These are phyloP conservation scores for Benthosema pterotum DNA, from an alignment of 2,797 vertebrate species.

Conservation along the genomic window DNA sequence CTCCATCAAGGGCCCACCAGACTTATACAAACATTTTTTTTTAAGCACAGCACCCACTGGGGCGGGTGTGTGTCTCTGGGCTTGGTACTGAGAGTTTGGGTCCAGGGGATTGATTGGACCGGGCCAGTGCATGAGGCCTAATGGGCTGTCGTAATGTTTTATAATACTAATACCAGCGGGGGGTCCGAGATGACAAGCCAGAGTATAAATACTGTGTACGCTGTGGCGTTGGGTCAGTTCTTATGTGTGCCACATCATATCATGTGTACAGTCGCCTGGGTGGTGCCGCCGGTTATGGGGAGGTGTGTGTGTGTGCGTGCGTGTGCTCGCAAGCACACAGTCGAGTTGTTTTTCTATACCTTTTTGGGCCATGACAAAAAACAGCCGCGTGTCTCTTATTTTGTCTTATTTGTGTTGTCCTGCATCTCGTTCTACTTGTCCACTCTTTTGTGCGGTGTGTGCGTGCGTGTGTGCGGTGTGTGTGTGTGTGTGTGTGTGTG, in stretches of 20 bases:
- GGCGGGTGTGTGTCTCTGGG: too few relatives aligned
- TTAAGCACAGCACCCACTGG: too few relatives aligned
- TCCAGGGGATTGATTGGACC: conserved; percentile 55
- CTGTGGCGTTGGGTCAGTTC: not conserved
- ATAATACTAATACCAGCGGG: conserved; percentile 16
- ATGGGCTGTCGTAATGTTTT: conserved; percentile 52
- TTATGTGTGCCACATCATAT: not conserved
- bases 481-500: conserved; percentile 4
- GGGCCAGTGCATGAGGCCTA: not conserved
- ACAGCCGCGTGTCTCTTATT: conserved; percentile 27
- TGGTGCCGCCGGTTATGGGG: too few relatives aligned
- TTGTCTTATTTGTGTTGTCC: too few relatives aligned
- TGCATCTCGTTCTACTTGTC: conserved; percentile 41
- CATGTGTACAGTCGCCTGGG: not conserved
- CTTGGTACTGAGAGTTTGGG: conserved; percentile 45
- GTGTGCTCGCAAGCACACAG: not conserved
- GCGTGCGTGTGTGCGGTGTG: too few relatives aligned
- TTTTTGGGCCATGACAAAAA: conserved; percentile 20
- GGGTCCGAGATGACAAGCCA: conserved; percentile 49
- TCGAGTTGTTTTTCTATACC: too few relatives aligned
- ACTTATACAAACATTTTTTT: too few relatives aligned
- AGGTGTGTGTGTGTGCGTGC: not conserved
- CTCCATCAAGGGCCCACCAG: too few relatives aligned
- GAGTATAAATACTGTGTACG: conserved; percentile 4
- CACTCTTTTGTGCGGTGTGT: conserved; percentile 10